Percentiles rank a stretch among this genome's conserved stretches.
Conservation (phyloP, 2,113 vertebrate species). For the Oxyruncus cristatus region DNA sequence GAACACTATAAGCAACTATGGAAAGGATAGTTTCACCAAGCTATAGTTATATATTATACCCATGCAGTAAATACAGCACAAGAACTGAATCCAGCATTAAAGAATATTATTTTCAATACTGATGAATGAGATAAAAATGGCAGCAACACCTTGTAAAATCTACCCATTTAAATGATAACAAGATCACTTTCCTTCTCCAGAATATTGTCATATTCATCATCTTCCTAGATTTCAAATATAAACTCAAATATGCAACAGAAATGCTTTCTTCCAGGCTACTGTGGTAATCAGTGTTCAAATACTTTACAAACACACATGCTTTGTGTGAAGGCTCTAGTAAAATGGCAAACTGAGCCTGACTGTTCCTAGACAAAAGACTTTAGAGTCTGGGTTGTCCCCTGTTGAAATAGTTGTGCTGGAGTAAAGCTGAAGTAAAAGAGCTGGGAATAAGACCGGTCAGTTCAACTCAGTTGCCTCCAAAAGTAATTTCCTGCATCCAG, state of each 20-base stretch:
- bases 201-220: not conserved
- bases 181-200: not conserved
- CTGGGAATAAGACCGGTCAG: not conserved
- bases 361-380: not conserved
- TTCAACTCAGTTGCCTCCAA: not conserved
- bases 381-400: not conserved
- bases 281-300: not conserved
- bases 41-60: not conserved
- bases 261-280: not conserved
- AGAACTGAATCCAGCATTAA: not conserved
- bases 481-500: slow-evolving; percentile 31
- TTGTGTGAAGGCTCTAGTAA: not conserved
- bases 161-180: not conserved
- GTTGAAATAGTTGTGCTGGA: not conserved
- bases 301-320: not conserved
- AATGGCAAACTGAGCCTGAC: not conserved
- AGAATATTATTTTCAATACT: not conserved
- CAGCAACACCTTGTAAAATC: not conserved
- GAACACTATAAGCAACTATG: not conserved
- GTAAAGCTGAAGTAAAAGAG: not conserved
- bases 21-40: not conserved
- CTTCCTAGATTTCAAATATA: not conserved
- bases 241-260: not conserved
- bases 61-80: not conserved
- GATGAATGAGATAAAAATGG: not conserved